Evolutionary conservation across 2,888 invertebrate species (phyloP), one percentile per base, ranked within the genome.

Genomic region (Prosopocoilus inquinatus): DNA sequence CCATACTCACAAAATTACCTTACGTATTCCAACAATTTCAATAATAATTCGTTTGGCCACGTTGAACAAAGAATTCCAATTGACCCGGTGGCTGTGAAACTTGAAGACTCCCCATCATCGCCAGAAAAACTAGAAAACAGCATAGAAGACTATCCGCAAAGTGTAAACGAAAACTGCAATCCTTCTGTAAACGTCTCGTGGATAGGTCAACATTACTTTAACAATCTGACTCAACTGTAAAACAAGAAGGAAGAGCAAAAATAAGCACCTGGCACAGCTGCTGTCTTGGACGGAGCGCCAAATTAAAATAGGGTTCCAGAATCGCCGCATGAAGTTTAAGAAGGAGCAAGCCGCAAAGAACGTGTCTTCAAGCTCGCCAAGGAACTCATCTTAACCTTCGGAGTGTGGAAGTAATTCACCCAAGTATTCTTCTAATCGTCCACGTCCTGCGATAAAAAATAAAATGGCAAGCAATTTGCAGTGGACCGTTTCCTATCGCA

Each of bases 231-330:
- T 2, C 15, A 11, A 8, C 38, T 44, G 12, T 43, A 33, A 11
- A 34, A 28, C 20, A 1, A 28, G 5, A 28, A 28, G 20, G 5
- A 28, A 28, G 5, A 3, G 5, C 20, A 28, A 28, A 3, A 28
- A 3, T 1, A 28, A 28, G 20, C 87, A 90, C 69, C 81, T 93
- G 69, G 90, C 92, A 0, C 80, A 84, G 32, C 78, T 82, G 38
- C 79, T 92, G 4, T 82, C 82, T 61, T 78, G 93, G 7, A 84
- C 87, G 1, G 92, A 93, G 68, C 78, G 90, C 20, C 91, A 93
- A 74, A 90, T 93, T 52, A 92, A 93, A 74, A 91, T 92, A 62
- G 92, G 92, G 92, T 93, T 92, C 72, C 92, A 93, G 71, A 92
- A 91, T 69, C 80, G 91, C 12, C 79, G 91, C 3, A 92, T 92